Conservation (phyloP, 2,888 invertebrate genomes). For the Macrosoma leucophasiata region DNA sequence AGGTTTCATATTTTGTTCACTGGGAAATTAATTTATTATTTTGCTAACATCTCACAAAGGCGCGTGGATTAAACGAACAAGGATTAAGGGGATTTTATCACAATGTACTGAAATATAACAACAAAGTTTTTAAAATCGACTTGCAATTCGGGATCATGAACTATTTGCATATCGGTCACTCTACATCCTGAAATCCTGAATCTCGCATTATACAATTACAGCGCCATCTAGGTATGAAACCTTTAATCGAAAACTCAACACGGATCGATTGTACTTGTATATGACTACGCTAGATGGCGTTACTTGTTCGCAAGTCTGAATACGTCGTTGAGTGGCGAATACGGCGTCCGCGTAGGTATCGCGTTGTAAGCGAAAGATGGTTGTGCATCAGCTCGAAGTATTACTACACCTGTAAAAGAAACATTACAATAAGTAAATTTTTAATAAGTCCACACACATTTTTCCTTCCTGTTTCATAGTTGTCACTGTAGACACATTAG, state of each 20-base stretch:
- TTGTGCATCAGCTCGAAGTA: constrained; percentile 87
- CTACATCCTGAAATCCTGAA: no score
- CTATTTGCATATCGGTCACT: neutral
- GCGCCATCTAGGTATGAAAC: constrained; percentile 16
- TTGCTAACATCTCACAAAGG: no score
- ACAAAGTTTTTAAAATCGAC: no score
- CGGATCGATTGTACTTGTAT: constrained; percentile 45
- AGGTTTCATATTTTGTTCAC: no score
- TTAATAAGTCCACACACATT: neutral
- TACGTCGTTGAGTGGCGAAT: constrained; percentile 66
- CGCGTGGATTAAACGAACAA: no score
- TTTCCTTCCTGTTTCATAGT: no score
- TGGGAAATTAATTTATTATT: no score
- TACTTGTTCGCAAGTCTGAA: constrained; percentile 60
- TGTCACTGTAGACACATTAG: no score
- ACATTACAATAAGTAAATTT: no score
- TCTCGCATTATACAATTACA: constrained; percentile 15
- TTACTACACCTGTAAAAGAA: constrained; percentile 81
- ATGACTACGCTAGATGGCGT: constrained; percentile 35
- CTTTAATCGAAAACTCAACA: constrained; percentile 8
- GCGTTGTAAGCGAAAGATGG: constrained; percentile 64
- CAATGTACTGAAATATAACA: no score
- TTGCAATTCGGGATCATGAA: no score
- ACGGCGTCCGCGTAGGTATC: constrained; percentile 64
- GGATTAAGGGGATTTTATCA: no score